Percentiles rank a stretch among this genome's conserved stretches.
Conservation (phyloP, 2,797 vertebrate species). For the Sebastiscus tertius region DNA sequence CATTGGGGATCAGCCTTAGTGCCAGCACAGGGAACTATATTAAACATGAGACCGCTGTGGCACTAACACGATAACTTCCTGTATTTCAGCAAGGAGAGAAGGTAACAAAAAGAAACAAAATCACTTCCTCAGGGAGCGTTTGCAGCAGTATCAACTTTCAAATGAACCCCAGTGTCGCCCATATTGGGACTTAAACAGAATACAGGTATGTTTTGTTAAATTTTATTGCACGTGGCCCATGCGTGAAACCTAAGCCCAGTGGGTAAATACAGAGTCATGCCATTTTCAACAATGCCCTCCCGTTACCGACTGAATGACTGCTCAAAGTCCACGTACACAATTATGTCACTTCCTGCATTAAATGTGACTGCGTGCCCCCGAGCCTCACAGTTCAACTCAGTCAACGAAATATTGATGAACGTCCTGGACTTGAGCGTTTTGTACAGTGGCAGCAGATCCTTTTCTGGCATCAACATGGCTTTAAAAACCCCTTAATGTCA, state of each 20-base stretch:
- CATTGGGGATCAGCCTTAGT: constrained; percentile 22
- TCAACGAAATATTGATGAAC: constrained; percentile 66
- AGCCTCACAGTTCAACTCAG: constrained; percentile 62
- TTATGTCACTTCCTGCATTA: constrained; percentile 91
- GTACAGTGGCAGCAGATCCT: constrained; percentile 19
- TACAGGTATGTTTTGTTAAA: constrained; percentile 85
- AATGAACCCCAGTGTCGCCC: constrained; percentile 73
- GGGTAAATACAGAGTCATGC: constrained; percentile 85
- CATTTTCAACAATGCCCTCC: constrained; percentile 88
- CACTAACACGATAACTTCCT: constrained; percentile 57
- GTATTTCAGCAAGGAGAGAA: constrained; percentile 6
- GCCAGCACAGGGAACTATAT: constrained; percentile 15
- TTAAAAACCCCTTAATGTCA: constrained; percentile 10
- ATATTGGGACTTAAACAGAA: constrained; percentile 70
- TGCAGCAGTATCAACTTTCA: constrained; percentile 80
- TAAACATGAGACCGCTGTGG: constrained; percentile 53
- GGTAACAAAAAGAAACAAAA: constrained; percentile 60
- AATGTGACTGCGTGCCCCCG: constrained; percentile 78
- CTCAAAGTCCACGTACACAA: constrained; percentile 82
- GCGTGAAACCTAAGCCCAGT: constrained; percentile 79
- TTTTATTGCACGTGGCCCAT: constrained; percentile 85
- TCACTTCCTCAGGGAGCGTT: constrained; percentile 76
- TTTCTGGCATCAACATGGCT: constrained; percentile 16
- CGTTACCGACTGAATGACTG: constrained; percentile 83
- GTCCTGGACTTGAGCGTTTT: constrained; percentile 5